Percentiles rank a stretch among this genome's conserved stretches.
phyloP scores from a whole-genome alignment of 2,797 vertebrate species.

The Tinamus major region DNA sequence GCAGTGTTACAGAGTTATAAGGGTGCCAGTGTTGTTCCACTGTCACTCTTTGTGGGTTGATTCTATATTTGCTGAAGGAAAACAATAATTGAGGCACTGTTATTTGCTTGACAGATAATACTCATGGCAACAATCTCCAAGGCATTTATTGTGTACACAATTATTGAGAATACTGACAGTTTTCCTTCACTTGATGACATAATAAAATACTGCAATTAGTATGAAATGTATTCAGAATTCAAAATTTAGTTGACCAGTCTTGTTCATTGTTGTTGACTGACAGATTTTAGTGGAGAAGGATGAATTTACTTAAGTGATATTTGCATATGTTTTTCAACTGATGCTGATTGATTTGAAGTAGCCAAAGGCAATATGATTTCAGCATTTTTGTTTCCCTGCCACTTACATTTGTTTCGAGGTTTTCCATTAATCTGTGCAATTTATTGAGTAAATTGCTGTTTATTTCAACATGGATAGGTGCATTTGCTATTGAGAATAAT shows the following conservation, averaged over 20 bases:
- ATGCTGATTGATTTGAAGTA: conserved; percentile 58
- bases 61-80: conserved; percentile 57
- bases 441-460: conserved; percentile 62
- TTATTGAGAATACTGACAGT: conserved; percentile 44
- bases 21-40: neutral
- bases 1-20: neutral
- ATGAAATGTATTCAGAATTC: conserved; percentile 36
- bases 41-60: conserved; percentile 2
- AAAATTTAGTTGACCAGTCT: neutral
- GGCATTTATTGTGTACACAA: conserved; percentile 47
- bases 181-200: conserved; percentile 54
- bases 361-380: conserved; percentile 54
- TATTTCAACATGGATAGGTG: conserved; percentile 60
- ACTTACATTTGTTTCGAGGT: conserved; percentile 57
- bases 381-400: conserved; percentile 28
- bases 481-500: conserved; percentile 46
- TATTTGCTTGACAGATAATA: conserved; percentile 64
- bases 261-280: neutral
- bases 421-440: conserved; percentile 59
- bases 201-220: conserved; percentile 64
- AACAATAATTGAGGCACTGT: conserved; percentile 25
- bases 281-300: conserved; percentile 36
- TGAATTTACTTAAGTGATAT: conserved; percentile 29
- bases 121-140: conserved; percentile 59
- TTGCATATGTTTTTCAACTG: conserved; percentile 16